Evolutionary conservation across 2,888 invertebrate species (phyloP), one percentile per base, ranked within the genome.

Genomic region (Salticus scenicus): DNA sequence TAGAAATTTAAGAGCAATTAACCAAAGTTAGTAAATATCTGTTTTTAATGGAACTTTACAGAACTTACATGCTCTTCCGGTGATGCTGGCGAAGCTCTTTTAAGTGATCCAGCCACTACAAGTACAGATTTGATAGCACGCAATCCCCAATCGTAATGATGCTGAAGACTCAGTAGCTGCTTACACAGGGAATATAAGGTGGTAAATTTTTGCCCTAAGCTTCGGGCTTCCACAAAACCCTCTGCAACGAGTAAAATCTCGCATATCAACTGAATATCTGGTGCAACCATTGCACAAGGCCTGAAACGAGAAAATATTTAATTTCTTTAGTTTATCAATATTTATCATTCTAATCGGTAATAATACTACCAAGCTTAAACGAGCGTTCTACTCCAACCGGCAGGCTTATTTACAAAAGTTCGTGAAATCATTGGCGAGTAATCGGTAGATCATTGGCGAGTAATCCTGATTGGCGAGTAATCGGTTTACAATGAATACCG

Each of bases 181-280:
- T 97, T 97, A 91, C 98, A 98, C 41, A 98, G 92, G 0, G 97
- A 97, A 90, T 98, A 98, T 8, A 98, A 92, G 0, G 98, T 98
- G 88, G 98, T 97, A 91, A 98, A 98, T 91, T 98, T 98, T 87
- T 98, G 93, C 0, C 98, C 98, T 63, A 98, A 92, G 74, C 98
- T 94, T 90, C 96, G 94, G 0, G 98, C 98, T 89, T 98, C 98
- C 91, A 98, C 95, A 91, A 98, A 98, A 17, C 98, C 98, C 93
- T 98, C 98, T 66, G 98, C 98, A 0, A 98, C 98, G 91, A 98
- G 94, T 98, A 98, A 98, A 89, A 98, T 98, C 93, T 98, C 98
- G 91, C 97, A 98, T 90, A 98, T 98, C 78, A 98, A 91, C 91
- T 98, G 98, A 91, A 98, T 98, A 92, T 98, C 98, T 0, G 98